phyloP scores from a whole-genome alignment of 2,797 vertebrate species.

The Neoniphon sammara region DNA sequence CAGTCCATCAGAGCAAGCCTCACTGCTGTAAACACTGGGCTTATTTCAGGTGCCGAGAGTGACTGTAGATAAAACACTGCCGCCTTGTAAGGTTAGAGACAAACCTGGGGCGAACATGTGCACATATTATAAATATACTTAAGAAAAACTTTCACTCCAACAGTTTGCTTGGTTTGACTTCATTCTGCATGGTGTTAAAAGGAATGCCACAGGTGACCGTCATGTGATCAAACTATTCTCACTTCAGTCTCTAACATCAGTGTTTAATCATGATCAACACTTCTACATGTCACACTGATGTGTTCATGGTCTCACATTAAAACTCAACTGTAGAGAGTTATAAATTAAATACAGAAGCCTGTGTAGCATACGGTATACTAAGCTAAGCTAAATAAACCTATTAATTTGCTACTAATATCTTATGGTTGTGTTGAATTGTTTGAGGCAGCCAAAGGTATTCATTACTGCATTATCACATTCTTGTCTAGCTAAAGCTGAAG shows the following conservation, averaged over 20 bases:
- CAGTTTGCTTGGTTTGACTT: not conserved
- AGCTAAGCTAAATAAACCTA: too few species aligned
- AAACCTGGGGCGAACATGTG: slow-evolving; percentile 27
- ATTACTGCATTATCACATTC: too few species aligned
- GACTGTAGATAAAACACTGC: slow-evolving; percentile 42
- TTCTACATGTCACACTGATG: not conserved
- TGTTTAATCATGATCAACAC: not conserved
- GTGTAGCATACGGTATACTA: too few species aligned
- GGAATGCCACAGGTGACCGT: not conserved
- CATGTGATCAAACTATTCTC: not conserved
- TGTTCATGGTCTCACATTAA: not conserved
- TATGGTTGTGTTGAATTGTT: too few species aligned
- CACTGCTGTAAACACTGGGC: slow-evolving; percentile 76
- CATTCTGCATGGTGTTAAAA: not conserved
- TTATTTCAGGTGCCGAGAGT: slow-evolving; percentile 71
- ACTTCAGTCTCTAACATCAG: not conserved
- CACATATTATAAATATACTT: not conserved
- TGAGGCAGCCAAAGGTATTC: too few species aligned
- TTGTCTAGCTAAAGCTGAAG: too few species aligned
- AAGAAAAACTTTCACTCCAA: not conserved
- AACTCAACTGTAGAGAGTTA: too few species aligned
- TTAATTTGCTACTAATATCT: too few species aligned
- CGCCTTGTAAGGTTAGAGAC: slow-evolving; percentile 78
- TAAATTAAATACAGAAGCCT: too few species aligned
- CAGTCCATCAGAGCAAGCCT: slow-evolving; percentile 71